phyloP scores from a whole-genome alignment of 2,888 invertebrate genomes.

The Dolichomitus sp. region DNA sequence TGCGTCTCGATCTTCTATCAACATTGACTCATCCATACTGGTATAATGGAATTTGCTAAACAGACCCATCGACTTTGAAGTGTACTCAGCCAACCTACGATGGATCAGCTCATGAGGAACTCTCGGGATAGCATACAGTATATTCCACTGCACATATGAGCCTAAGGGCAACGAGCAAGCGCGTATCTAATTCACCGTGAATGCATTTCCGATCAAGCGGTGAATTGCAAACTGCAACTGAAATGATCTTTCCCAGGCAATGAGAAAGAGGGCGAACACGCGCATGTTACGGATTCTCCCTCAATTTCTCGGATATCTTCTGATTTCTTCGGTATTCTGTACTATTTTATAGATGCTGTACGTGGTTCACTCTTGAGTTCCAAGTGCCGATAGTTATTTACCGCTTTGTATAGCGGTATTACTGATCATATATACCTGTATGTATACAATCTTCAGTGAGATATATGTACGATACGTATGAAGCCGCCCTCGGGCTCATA shows the following conservation, averaged over 20 bases:
- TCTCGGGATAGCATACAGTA: background rate
- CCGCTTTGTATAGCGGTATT: conserved; percentile 47
- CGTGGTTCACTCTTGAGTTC: conserved; percentile 68
- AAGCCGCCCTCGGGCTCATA: conserved; percentile 10
- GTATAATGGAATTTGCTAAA: background rate
- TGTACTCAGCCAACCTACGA: background rate
- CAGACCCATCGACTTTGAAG: background rate
- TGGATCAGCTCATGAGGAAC: background rate
- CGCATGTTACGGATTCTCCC: conserved; percentile 60
- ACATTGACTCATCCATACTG: background rate
- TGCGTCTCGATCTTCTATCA: background rate
- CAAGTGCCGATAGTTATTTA: conserved; percentile 55
- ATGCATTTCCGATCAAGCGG: conserved; percentile 59
- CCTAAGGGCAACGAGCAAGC: background rate
- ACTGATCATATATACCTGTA: conserved; percentile 45
- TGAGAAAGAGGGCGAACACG: conserved; percentile 44
- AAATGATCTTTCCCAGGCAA: conserved; percentile 52
- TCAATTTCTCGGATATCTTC: conserved; percentile 57
- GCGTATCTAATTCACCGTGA: conserved; percentile 57
- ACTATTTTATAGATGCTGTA: background rate
- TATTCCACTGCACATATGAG: background rate
- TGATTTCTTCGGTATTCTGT: conserved; percentile 31
- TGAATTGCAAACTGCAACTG: conserved; percentile 65
- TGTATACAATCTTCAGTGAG: conserved; percentile 62
- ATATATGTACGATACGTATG: conserved; percentile 21